A percentile compares a stretch with the other conserved stretches of the same genome.
Evolutionary conservation across 1,140 invertebrate species (phyloP).

Genomic region (Saccostrea cuccullata): DNA sequence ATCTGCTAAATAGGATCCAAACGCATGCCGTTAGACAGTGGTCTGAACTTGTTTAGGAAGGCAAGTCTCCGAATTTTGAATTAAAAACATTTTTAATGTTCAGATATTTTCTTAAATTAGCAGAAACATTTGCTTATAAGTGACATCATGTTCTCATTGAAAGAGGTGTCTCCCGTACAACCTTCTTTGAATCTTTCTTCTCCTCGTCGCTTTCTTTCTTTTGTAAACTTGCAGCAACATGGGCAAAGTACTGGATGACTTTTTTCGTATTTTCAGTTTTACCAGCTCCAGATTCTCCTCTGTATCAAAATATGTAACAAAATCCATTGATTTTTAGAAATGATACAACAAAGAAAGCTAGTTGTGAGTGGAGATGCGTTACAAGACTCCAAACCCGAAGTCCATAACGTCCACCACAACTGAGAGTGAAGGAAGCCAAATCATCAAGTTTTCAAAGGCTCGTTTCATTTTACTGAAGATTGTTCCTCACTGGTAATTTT

Average conservation of each 20-base stretch:
- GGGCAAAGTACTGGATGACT: constrained; percentile 98
- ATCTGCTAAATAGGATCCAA: neutral
- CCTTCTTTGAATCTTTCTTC: constrained; percentile 79
- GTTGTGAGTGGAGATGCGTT: neutral
- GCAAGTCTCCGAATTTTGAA: neutral
- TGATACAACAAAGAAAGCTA: constrained; percentile 1
- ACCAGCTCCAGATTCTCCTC: constrained; percentile 98
- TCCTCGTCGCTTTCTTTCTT: constrained; percentile 57
- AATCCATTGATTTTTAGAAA: neutral
- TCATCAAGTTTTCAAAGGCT: constrained; percentile 26
- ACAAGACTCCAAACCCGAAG: neutral
- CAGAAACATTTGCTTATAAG: neutral
- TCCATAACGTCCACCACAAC: neutral
- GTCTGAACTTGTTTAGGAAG: neutral
- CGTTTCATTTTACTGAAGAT: neutral
- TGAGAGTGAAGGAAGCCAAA: neutral
- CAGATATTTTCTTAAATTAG: neutral
- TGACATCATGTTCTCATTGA: constrained; percentile 52
- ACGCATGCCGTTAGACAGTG: neutral
- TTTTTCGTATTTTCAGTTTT: constrained; percentile 99
- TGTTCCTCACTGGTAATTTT: neutral
- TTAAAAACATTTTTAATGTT: neutral
- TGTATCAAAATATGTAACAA: constrained; percentile 44
- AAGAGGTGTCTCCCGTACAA: constrained; percentile 44
- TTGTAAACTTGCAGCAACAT: constrained; percentile 86